Conservation (phyloP, 53 echinoderm and acorn worm species). For the Holothuria leucospilota region DNA sequence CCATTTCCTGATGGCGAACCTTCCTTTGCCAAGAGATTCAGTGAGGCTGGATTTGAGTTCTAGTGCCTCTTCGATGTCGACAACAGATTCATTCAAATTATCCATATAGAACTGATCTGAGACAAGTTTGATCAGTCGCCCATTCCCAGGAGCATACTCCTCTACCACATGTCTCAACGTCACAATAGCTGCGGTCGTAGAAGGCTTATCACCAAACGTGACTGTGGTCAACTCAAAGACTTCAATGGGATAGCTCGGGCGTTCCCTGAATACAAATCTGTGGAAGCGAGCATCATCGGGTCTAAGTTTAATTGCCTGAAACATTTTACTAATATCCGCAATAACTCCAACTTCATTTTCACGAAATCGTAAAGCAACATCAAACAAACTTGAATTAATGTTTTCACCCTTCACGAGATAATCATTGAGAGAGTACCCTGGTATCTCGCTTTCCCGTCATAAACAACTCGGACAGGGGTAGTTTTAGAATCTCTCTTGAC, state of each 20-base stretch:
- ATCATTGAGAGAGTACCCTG: slow-evolving; percentile 67
- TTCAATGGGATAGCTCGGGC: slow-evolving; percentile 61
- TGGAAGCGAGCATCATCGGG: slow-evolving; percentile 73
- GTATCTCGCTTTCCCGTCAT: slow-evolving; percentile 66
- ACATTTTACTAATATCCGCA: slow-evolving; percentile 69
- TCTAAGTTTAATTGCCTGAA: slow-evolving; percentile 71
- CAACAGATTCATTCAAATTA: slow-evolving; percentile 72
- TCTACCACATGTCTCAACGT: slow-evolving; percentile 68
- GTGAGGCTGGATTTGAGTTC: slow-evolving; percentile 49
- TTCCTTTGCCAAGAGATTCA: slow-evolving; percentile 42
- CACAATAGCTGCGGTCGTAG: slow-evolving; percentile 77
- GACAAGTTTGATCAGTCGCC: slow-evolving; percentile 62
- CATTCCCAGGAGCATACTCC: slow-evolving; percentile 62
- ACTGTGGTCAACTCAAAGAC: slow-evolving; percentile 74
- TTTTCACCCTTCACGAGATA: too few species aligned
- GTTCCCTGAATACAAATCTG: slow-evolving; percentile 77
- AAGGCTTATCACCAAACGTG: too few species aligned
- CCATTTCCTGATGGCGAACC: slow-evolving; percentile 60
- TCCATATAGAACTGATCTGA: slow-evolving; percentile 47
- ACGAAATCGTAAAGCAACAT: too few species aligned
- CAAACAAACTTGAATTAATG: slow-evolving; percentile 58
- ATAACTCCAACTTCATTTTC: slow-evolving; percentile 78
- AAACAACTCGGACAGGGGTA: too few species aligned
- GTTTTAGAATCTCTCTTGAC: slow-evolving; percentile 73
- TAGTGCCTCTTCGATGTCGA: slow-evolving; percentile 60